A percentile compares a stretch with the other conserved stretches of the same genome.
phyloP scores from a whole-genome alignment of 2,797 vertebrate species.

The Pipistrellus nathusii region DNA sequence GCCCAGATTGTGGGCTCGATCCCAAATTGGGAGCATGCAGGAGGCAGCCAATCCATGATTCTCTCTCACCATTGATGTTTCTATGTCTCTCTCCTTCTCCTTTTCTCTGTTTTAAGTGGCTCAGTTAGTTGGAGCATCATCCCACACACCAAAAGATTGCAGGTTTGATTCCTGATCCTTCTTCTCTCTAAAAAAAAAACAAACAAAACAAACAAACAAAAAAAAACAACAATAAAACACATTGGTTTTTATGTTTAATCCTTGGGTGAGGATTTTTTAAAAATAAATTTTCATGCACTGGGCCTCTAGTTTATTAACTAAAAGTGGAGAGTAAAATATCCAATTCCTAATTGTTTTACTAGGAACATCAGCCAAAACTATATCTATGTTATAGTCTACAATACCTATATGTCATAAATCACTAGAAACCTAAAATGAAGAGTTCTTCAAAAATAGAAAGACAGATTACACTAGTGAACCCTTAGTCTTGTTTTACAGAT shows the following conservation, averaged over 20 bases:
- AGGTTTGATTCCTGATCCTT: no score
- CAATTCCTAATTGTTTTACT: not conserved
- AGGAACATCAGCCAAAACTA: constrained; percentile 17
- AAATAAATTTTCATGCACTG: no score
- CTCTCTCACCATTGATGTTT: not conserved
- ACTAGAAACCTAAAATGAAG: constrained; percentile 10
- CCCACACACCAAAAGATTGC: no score
- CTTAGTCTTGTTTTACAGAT: not conserved
- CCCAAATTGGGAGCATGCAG: not conserved
- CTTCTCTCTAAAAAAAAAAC: no score
- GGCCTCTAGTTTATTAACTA: not conserved
- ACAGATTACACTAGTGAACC: not conserved
- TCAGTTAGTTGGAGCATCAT: no score
- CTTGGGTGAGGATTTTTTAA: no score
- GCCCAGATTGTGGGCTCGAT: not conserved
- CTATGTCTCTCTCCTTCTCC: not conserved
- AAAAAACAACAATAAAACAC: no score
- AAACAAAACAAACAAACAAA: no score
- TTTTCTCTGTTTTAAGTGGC: no score
- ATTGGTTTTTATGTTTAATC: no score
- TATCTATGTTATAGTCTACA: not conserved
- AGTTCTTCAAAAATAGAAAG: not conserved
- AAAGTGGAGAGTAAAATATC: not conserved
- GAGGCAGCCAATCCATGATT: not conserved
- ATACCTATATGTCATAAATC: not conserved